phyloP scores from a whole-genome alignment of 2,797 vertebrate species.

The Telmatherina bonti region DNA sequence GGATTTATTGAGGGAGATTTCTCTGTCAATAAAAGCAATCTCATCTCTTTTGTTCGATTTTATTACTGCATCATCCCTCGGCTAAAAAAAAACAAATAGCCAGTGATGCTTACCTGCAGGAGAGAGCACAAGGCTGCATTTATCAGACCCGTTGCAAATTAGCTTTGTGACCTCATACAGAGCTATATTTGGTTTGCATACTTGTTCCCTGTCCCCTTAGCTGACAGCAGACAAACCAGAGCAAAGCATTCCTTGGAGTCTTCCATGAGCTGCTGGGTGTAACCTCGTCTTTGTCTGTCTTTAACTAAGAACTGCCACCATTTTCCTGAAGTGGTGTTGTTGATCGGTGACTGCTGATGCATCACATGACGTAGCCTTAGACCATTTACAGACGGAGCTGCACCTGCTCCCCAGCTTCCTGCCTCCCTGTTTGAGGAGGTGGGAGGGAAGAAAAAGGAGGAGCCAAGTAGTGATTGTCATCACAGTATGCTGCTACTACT shows the following conservation, averaged over 20 bases:
- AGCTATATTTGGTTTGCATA: conserved; percentile 31
- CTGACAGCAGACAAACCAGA: conserved; percentile 3
- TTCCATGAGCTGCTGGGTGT: conserved; percentile 43
- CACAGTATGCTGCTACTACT: conserved; percentile 20
- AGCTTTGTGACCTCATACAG: conserved; percentile 45
- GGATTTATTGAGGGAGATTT: conserved; percentile 18
- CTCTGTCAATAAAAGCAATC: conserved; percentile 34
- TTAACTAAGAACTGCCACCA: conserved; percentile 76
- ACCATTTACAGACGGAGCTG: conserved; percentile 74
- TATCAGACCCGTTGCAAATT: conserved; percentile 49
- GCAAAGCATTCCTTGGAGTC: conserved; percentile 50
- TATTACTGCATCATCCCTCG: conserved; percentile 21
- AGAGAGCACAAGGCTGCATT: conserved; percentile 52
- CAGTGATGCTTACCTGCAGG: conserved; percentile 76
- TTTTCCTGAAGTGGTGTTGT: conserved; percentile 84
- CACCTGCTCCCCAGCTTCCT: conserved; percentile 75
- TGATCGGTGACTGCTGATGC: conserved; percentile 71
- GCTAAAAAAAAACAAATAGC: conserved; percentile 41
- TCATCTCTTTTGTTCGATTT: conserved; percentile 36
- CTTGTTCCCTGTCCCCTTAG: conserved; percentile 47
- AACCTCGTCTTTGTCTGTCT: conserved; percentile 47
- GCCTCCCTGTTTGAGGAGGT: conserved; percentile 45
- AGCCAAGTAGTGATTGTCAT: conserved; percentile 19
- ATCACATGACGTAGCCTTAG: conserved; percentile 75
- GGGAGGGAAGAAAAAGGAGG: conserved; percentile 6